Conservation (phyloP, 2,797 vertebrate species). For the Chloroceryle amazona region DNA sequence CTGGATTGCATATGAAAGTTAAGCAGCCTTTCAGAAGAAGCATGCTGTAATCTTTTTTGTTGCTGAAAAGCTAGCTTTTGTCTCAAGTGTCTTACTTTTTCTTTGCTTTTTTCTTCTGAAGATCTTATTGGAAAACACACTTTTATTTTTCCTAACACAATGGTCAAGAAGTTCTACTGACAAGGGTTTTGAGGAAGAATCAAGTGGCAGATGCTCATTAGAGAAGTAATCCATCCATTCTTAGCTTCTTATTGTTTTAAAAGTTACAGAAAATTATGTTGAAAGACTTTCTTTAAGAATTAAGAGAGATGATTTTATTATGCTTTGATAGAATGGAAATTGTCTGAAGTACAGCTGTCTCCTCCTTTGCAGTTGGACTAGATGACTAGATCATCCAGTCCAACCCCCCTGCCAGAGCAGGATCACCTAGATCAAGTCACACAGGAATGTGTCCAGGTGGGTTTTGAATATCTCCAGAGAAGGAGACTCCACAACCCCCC, state of each 20-base stretch:
- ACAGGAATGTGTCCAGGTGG: too few species aligned
- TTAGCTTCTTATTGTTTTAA: not conserved
- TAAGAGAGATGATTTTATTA: not conserved
- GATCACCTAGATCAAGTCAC: too few species aligned
- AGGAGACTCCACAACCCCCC: too few species aligned
- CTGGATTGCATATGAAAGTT: not conserved
- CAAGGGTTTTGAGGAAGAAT: not conserved
- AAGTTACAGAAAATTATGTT: not conserved
- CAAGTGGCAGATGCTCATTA: not conserved
- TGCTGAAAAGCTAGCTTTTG: not conserved
- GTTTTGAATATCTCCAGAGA: too few species aligned
- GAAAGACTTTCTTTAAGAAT: not conserved
- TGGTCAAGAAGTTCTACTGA: not conserved
- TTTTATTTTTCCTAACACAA: not conserved
- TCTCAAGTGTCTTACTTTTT: not conserved
- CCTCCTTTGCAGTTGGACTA: not conserved
- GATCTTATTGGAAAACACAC: not conserved
- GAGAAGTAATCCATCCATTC: not conserved
- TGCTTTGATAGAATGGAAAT: not conserved
- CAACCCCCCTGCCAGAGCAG: too few species aligned
- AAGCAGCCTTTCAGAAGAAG: not conserved
- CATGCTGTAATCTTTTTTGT: fast-evolving
- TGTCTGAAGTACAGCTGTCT: not conserved
- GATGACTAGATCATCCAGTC: too few species aligned
- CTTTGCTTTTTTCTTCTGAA: not conserved